phyloP scores from a whole-genome alignment of 2,113 vertebrate species.

The Formicarius rufipectus region DNA sequence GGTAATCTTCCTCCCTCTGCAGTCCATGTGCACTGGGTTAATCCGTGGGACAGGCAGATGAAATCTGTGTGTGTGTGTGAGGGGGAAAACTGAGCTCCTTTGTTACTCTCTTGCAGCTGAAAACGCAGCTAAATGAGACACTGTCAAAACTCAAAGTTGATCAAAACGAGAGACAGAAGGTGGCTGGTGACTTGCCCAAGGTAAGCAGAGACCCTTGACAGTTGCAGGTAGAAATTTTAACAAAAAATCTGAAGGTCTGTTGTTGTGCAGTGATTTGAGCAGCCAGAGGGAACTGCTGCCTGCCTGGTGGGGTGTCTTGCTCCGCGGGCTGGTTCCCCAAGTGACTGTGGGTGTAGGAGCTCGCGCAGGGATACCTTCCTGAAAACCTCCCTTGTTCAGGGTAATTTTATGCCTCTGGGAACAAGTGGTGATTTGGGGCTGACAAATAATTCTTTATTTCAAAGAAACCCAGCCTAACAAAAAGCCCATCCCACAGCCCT shows the following conservation, averaged over 20 bases:
- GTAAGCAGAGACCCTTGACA: conserved; percentile 64
- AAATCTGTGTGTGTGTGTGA: neutral
- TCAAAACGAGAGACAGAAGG: conserved; percentile 86
- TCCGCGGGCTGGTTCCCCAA: neutral
- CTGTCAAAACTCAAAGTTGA: conserved; percentile 86
- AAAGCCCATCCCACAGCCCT: neutral
- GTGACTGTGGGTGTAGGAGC: neutral
- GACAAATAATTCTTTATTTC: neutral
- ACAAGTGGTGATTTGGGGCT: neutral
- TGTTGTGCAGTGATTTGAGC: neutral
- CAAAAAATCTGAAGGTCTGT: neutral
- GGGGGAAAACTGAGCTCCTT: neutral
- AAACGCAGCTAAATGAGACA: conserved; percentile 89
- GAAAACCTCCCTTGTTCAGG: neutral
- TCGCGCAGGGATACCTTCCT: neutral
- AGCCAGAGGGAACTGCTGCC: neutral
- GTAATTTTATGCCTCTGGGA: neutral
- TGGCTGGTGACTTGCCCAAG: conserved; percentile 90
- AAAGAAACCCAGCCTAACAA: neutral
- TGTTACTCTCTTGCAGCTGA: conserved; percentile 83
- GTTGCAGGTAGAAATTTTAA: neutral
- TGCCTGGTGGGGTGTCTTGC: neutral
- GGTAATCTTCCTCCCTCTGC: conserved; percentile 2
- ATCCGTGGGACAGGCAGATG: neutral
- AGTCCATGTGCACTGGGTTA: conserved; percentile 19